Conservation (phyloP, 2,797 vertebrate species). For the Ptychadena robeensis region DNA sequence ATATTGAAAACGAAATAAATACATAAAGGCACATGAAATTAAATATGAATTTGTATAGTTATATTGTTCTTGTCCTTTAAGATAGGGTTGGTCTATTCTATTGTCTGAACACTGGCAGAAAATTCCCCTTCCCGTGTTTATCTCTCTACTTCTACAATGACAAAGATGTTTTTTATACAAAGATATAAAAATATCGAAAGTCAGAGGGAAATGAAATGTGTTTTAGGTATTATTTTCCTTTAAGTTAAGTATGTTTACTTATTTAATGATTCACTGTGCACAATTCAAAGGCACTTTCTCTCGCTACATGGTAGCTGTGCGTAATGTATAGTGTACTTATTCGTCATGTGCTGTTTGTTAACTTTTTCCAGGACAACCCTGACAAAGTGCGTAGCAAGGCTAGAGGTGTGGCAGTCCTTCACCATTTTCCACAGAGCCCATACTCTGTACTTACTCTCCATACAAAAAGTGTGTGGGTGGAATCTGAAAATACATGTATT, state of each 20-base stretch:
- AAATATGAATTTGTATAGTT: too few relatives aligned
- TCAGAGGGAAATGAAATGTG: background rate
- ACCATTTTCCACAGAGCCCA: constrained; percentile 21
- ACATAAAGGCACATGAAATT: too few relatives aligned
- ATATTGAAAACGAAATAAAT: too few relatives aligned
- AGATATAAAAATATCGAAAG: too few relatives aligned
- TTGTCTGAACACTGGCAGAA: background rate
- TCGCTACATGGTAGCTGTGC: constrained; percentile 42
- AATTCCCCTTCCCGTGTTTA: background rate
- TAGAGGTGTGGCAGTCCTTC: constrained; percentile 39
- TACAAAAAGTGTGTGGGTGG: background rate
- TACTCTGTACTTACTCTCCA: background rate
- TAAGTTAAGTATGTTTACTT: constrained; percentile 30
- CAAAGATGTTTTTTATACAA: too few relatives aligned
- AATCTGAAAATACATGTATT: background rate
- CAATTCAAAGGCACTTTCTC: constrained; percentile 37
- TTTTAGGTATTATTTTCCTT: background rate
- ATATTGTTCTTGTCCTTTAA: background rate
- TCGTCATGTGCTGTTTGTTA: constrained; percentile 50
- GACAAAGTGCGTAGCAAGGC: constrained; percentile 36
- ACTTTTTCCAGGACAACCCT: constrained; percentile 55
- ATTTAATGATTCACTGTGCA: constrained; percentile 50
- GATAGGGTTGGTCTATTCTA: background rate
- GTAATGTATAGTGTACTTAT: constrained; percentile 46
- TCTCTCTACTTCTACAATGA: background rate